Evolutionary conservation across 2,888 invertebrate genomes (phyloP).

Genomic region (Pharmacophagus antenor): DNA sequence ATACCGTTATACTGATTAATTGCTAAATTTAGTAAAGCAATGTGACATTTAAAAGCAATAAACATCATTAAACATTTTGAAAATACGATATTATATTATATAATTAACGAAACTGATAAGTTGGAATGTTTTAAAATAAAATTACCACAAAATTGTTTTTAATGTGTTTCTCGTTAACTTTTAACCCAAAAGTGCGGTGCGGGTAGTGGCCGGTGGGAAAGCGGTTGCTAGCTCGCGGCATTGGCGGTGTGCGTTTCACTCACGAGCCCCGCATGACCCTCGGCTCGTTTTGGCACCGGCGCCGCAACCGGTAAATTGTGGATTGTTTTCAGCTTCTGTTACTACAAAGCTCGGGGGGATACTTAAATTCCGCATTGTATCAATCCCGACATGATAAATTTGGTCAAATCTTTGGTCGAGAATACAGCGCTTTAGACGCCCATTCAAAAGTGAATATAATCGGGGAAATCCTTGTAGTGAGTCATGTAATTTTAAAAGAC

Average conservation of each 20-base stretch:
- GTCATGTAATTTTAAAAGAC: too few species aligned
- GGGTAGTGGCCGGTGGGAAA: conserved; percentile 62
- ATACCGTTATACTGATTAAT: conserved; percentile 23
- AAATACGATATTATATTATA: not conserved
- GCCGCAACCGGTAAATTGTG: conserved; percentile 65
- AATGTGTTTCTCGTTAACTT: not conserved
- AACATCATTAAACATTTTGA: not conserved
- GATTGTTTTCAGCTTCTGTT: conserved; percentile 76
- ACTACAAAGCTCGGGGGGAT: conserved; percentile 52
- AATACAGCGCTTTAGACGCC: not conserved
- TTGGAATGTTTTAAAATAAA: too few species aligned
- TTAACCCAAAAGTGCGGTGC: not conserved
- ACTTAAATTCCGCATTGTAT: conserved; percentile 52
- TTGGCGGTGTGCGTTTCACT: conserved; percentile 72
- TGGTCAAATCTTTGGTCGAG: not conserved
- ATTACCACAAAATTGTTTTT: not conserved
- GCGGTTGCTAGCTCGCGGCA: conserved; percentile 68
- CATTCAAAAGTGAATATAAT: not conserved
- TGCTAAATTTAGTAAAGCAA: not conserved
- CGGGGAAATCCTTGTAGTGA: too few species aligned
- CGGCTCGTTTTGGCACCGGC: conserved; percentile 68
- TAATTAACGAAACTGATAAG: not conserved
- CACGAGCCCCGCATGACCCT: conserved; percentile 65
- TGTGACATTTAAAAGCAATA: not conserved
- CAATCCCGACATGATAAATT: conserved; percentile 26